phyloP scores from a whole-genome alignment of 2,113 vertebrate genomes.

The Platichthys stellatus region DNA sequence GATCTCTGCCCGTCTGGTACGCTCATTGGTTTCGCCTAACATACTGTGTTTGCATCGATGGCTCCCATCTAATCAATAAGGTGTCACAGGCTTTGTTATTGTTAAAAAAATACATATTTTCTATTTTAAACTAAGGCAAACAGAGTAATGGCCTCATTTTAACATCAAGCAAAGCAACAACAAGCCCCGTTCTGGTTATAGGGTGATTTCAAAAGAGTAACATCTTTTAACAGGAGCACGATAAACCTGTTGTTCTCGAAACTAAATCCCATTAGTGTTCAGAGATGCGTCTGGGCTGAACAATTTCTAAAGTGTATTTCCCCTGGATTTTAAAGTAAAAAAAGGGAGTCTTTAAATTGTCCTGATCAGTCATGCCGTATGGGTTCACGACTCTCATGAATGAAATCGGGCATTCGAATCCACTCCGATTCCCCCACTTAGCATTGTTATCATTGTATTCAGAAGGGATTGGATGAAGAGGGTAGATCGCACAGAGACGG shows the following conservation, averaged over 20 bases:
- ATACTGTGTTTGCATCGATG: too few species aligned
- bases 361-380: too few species aligned
- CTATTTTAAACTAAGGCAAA: neutral
- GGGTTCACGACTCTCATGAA: too few species aligned
- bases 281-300: too few species aligned
- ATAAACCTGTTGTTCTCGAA: too few species aligned
- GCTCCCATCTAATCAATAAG: neutral
- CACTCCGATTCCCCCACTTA: neutral
- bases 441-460: neutral
- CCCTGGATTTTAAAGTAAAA: neutral
- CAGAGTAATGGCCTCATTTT: neutral
- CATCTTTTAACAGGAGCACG: too few species aligned
- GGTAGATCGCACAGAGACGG: neutral
- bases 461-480: neutral
- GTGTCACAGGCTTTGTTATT: neutral
- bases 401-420: neutral
- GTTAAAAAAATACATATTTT: neutral
- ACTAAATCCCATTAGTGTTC: too few species aligned
- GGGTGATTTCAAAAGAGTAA: too few species aligned
- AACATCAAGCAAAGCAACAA: neutral
- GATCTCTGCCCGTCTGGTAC: neutral
- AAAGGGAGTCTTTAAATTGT: too few species aligned
- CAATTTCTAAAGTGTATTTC: neutral
- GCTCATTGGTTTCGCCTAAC: neutral
- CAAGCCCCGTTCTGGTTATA: too few species aligned